Evolutionary conservation across 1,140 invertebrate genomes (phyloP), one percentile per base, ranked within the genome.

Genomic region (Scaptomyza hsui): DNA sequence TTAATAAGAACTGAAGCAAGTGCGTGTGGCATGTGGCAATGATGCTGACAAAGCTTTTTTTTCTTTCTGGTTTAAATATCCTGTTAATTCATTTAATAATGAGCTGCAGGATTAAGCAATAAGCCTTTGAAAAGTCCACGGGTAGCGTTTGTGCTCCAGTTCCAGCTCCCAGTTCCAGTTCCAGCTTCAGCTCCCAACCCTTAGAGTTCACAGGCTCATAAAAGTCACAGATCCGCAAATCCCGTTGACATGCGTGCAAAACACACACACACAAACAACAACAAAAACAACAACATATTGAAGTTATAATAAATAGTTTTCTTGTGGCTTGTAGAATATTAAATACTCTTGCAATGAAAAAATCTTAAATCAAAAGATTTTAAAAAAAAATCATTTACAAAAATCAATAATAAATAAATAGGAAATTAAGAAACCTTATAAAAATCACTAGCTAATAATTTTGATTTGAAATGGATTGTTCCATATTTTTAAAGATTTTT

Each of bases 31-130:
- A 49, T 4, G 37, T 16, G 29, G n/a, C 26, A 41, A 2, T 16
- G 26, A 53, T 67, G 26, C 15, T 72, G 78, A 48, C 69, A 73
- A 75, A 57, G 60, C 72, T 51, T 7, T 65, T 41, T 64, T 39
- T 15, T 16, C 12, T 41, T 21, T 42, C 55, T 41, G 44, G 15
- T 32, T 15, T 39, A 56, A 78, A 75, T 78, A 83, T 72, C 55
- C 55, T 72, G 68, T 60, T 60, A 72, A 75, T 75, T 67, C 61
- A 67, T 71, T 74, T 64, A 62, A 83, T 78, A 82, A 82, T 83
- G 77, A 79, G 72, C 78, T 67, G 24, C 72, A 53, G 72, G 77
- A 75, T 80, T 75, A 79, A 65, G 44, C 15, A 75, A 62, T 80
- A 80, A 80, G 35, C 68, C 60, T 51, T 42, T 79, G 45, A 71